Percentiles rank a stretch among this genome's conserved stretches.
Evolutionary conservation across 2,888 invertebrate genomes (phyloP).

Genomic region (Odontocerum albicorne): DNA sequence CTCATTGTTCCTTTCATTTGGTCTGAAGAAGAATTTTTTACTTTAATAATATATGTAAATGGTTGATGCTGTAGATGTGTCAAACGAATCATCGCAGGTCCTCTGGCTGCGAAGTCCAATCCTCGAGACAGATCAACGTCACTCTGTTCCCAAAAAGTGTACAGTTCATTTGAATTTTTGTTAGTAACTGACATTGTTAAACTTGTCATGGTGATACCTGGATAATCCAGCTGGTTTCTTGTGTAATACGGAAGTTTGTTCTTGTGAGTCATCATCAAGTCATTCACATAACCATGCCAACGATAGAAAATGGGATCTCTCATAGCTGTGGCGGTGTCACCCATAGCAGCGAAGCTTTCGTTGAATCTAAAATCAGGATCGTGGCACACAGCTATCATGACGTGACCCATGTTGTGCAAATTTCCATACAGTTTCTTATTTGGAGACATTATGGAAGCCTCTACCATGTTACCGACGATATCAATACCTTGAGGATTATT

Average conservation of each 20-base stretch:
- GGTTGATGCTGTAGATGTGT: constrained; percentile 43
- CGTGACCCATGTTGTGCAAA: constrained; percentile 81
- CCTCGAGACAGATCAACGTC: constrained; percentile 44
- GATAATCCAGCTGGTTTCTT: constrained; percentile 36
- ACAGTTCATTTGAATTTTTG: constrained; percentile 24
- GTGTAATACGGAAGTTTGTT: constrained; percentile 41
- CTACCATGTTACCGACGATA: constrained; percentile 76
- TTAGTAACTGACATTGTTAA: constrained; percentile 28
- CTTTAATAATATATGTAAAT: constrained; percentile 38
- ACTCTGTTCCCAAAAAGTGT: constrained; percentile 42
- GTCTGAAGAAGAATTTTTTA: constrained; percentile 21
- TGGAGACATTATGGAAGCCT: constrained; percentile 69
- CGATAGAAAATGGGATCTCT: constrained; percentile 46
- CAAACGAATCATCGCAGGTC: constrained; percentile 38
- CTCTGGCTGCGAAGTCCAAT: constrained; percentile 42
- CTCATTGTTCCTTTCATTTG: constrained; percentile 40
- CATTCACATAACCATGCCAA: constrained; percentile 45
- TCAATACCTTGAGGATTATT: constrained; percentile 75
- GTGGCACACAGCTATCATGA: constrained; percentile 73
- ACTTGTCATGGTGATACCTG: constrained; percentile 17
- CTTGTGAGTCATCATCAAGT: constrained; percentile 44
- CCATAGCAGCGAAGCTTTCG: constrained; percentile 45
- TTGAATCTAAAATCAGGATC: constrained; percentile 78
- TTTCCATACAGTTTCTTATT: constrained; percentile 76
- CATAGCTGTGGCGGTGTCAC: constrained; percentile 44